Conservation (phyloP, 2,113 vertebrate genomes). For the Gobiocypris rarus region DNA sequence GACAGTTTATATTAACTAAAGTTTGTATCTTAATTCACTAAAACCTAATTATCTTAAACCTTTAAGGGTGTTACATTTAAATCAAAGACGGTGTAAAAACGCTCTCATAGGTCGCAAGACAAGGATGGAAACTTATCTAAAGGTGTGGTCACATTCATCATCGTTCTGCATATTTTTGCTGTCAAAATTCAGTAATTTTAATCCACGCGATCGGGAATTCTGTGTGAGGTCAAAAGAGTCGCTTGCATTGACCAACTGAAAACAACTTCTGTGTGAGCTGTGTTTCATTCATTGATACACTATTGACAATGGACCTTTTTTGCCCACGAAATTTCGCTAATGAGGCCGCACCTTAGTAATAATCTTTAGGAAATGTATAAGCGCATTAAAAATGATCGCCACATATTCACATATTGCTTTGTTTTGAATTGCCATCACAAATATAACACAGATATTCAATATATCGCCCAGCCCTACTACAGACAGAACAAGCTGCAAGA, state of each 20-base stretch:
- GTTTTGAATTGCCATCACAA: background rate
- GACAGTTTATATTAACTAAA: background rate
- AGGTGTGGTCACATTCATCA: background rate
- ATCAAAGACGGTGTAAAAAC: no score
- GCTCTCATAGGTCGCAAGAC: background rate
- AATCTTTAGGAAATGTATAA: background rate
- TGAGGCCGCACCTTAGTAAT: no score
- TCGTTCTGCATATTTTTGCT: no score
- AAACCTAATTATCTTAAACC: background rate
- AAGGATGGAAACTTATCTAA: background rate
- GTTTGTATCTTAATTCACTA: background rate
- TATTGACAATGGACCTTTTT: no score
- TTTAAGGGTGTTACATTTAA: no score
- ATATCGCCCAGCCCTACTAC: slow-evolving; percentile 60
- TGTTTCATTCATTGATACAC: no score
- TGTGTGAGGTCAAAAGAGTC: no score
- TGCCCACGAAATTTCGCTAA: no score
- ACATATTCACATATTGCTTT: background rate
- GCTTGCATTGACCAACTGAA: no score
- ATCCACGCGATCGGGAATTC: no score
- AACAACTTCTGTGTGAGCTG: no score
- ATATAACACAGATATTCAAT: slow-evolving; percentile 46
- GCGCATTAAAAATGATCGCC: background rate
- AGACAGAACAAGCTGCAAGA: slow-evolving; percentile 72
- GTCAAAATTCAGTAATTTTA: no score